Base-by-base conservation (phyloP, 2,797 vertebrate species). In the Poeciliopsis infans region DNA sequence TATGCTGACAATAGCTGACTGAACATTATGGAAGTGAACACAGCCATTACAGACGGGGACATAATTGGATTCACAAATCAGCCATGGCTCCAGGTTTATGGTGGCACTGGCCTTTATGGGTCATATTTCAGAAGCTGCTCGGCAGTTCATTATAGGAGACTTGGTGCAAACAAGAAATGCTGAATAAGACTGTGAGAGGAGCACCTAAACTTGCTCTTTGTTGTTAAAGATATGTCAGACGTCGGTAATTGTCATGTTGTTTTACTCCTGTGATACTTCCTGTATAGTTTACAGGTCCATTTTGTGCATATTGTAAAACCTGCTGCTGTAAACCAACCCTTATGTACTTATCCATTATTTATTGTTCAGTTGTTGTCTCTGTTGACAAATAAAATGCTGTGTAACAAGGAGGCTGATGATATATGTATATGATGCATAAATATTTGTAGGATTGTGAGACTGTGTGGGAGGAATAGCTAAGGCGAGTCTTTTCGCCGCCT, bases 61-160 rank as follows among this genome's bases (percentile, higher is more conserved):
- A 90, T 96, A 96, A 96, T 96, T 96, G 93, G 93, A 96, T 95
- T 95, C 94, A 95, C 95, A 96, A 96, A 96, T 96, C 95, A 94
- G 93, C 85, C 86, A 75, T 88, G 87, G 87, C 92, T 95, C 83
- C 71, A 28, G 92, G 91, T 96, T 96, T 96, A 94, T 94, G 79
- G 93, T 90, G 90, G 89, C 79, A 74, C 78, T 83, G 86, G 85
- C 82, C 79, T 94, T 95, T 92, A 95, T 94, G 86, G 92, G 86
- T 88, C 84, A 87, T 95, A 95, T 95, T 94, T 95, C 94, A 95
- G 82, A 82, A 81, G 80, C 72, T 78, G 91, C 80, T 91, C 83
- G 87, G 87, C 90, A 93, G 87, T 90, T 79, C 89, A 91, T 94
- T 92, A 92, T 77, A 78, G 82, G 77, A 47, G 75, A 77, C 87